Percentiles rank a stretch among this genome's conserved stretches.
Conservation (phyloP, 2,113 vertebrate genomes). For the Brienomyrus brachyistius region DNA sequence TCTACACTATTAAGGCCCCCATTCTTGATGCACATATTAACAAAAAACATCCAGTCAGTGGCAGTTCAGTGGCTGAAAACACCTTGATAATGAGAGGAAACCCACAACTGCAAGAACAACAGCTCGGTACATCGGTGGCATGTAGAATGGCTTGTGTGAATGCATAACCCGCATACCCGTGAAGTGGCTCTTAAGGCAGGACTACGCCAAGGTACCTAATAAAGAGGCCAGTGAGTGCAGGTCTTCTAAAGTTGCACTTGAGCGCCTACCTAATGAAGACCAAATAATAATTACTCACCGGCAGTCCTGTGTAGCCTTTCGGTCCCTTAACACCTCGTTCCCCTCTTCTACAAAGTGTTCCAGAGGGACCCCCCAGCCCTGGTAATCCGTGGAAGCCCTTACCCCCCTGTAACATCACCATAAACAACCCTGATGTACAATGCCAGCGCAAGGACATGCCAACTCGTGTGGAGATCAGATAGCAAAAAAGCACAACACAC, state of each 20-base stretch:
- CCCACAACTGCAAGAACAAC: not conserved
- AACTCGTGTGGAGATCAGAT: not conserved
- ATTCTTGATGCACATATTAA: not conserved
- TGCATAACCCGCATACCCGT: not conserved
- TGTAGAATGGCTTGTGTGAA: not conserved
- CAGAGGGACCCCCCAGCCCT: conserved; percentile 63
- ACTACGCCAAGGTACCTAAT: not conserved
- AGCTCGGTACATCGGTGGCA: not conserved
- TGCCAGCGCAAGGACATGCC: not conserved
- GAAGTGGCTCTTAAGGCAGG: not conserved
- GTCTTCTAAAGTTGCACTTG: not conserved
- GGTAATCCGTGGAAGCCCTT: conserved; percentile 57
- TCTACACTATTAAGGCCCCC: not conserved
- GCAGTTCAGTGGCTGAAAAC: not conserved
- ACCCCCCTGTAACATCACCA: conserved; percentile 53
- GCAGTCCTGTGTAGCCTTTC: conserved; percentile 65
- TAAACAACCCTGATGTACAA: not conserved
- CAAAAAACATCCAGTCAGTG: not conserved
- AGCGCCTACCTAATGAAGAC: not conserved
- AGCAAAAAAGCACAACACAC: not conserved
- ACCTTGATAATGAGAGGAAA: not conserved
- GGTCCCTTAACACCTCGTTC: conserved; percentile 62
- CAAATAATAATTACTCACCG: conserved; percentile 54
- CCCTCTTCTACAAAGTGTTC: conserved; percentile 56
- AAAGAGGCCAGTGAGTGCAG: not conserved